Percentiles rank a stretch among this genome's conserved stretches.
phyloP scores from a whole-genome alignment of 1,140 invertebrate species.

The Apis mellifera region DNA sequence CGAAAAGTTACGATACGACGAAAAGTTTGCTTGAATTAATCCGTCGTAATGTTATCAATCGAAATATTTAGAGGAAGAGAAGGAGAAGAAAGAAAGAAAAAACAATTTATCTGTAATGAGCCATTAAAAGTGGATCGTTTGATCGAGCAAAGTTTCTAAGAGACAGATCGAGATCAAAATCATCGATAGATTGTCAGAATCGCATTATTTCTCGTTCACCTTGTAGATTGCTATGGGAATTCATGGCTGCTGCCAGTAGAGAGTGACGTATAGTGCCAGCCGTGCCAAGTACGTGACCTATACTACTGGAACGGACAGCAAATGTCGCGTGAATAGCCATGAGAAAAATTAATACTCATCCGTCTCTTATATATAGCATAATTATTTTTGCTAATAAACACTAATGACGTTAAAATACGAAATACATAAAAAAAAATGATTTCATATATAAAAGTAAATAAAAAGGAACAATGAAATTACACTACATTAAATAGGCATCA shows the following conservation, averaged over 20 bases:
- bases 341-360: background rate
- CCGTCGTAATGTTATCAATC: too few species aligned
- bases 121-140: conserved; percentile 9
- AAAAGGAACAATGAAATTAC: too few species aligned
- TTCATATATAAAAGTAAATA: too few species aligned
- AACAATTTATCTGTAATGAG: background rate
- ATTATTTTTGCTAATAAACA: too few species aligned
- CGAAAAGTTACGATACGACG: background rate
- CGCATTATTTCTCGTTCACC: conserved; percentile 33
- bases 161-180: conserved; percentile 20
- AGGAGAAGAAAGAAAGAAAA: too few species aligned
- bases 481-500: background rate
- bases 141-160: conserved; percentile 29
- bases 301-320: background rate
- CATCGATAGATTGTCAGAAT: conserved; percentile 18
- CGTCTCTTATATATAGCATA: too few species aligned
- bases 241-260: conserved; percentile 7
- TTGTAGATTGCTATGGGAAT: conserved; percentile 43
- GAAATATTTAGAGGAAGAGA: background rate
- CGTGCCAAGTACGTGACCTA: conserved; percentile 13
- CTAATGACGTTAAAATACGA: too few species aligned
- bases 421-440: too few species aligned
- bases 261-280: conserved; percentile 15
- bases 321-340: background rate
- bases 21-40: conserved; percentile 9